Percentiles rank a stretch among this genome's conserved stretches.
Conservation (phyloP, 2,888 invertebrate genomes). For the Matsumyia berberina region DNA sequence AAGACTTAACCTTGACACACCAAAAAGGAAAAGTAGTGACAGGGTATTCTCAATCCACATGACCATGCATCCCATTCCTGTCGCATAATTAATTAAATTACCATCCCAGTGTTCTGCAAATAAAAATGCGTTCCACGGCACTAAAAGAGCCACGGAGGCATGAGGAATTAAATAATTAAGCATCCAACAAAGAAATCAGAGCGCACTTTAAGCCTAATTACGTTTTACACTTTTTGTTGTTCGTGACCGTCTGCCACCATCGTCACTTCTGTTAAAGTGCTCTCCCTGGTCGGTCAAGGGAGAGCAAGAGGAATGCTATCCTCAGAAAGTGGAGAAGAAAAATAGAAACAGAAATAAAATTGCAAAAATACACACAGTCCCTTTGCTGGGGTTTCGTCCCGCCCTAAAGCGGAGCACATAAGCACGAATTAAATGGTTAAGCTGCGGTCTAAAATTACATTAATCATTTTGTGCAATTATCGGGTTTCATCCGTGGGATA, state of each 20-base stretch:
- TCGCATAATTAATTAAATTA: slow-evolving; percentile 15
- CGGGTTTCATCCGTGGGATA: slow-evolving; percentile 56
- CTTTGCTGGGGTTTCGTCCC: too few relatives aligned
- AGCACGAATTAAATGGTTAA: slow-evolving; percentile 61
- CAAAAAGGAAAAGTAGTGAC: not conserved
- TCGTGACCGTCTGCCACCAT: not conserved
- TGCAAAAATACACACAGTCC: slow-evolving; percentile 28
- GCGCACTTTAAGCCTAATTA: slow-evolving; percentile 65
- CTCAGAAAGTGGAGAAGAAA: not conserved
- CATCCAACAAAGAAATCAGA: slow-evolving; percentile 56
- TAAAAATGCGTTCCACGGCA: slow-evolving; percentile 14
- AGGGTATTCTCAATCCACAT: not conserved
- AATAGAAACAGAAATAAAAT: slow-evolving; percentile 5
- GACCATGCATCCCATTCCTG: not conserved
- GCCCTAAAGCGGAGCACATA: not conserved
- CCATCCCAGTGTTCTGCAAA: slow-evolving; percentile 7
- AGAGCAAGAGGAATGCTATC: not conserved
- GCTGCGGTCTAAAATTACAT: slow-evolving; percentile 59
- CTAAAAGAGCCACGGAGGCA: not conserved
- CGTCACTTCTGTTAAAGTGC: not conserved
- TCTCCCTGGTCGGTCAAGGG: too few relatives aligned
- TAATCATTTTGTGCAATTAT: slow-evolving; percentile 72
- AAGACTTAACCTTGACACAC: slow-evolving; percentile 11
- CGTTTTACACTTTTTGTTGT: slow-evolving; percentile 31
- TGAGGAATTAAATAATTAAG: slow-evolving; percentile 40